A percentile compares a stretch with the other conserved stretches of the same genome.
These are phyloP conservation scores for Psittacara wagleri DNA, from an alignment of 2,113 vertebrate species.

Conservation along the genomic window DNA sequence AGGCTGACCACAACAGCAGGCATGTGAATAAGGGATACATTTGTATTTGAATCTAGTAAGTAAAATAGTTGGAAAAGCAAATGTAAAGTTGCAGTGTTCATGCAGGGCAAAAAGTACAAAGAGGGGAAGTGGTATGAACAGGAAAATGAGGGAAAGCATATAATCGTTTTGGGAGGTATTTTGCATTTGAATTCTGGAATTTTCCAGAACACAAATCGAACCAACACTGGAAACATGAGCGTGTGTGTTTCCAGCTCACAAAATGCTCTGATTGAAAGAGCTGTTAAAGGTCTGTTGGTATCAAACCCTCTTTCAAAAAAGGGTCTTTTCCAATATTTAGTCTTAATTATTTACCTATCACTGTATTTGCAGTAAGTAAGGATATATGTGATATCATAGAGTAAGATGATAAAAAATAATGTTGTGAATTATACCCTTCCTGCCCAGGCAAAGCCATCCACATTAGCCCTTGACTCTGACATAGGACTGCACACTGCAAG, in stretches of 20 bases:
- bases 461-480: background rate
- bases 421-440: background rate
- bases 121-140: background rate
- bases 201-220: background rate
- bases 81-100: background rate
- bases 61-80: background rate
- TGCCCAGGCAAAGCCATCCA: background rate
- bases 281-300: background rate
- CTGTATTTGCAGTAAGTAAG: background rate
- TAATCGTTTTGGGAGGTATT: background rate
- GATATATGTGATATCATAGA: background rate
- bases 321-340: background rate
- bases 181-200: constrained; percentile 10
- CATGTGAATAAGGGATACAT: background rate
- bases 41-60: background rate
- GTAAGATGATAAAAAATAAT: background rate
- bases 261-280: background rate
- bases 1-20: background rate
- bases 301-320: background rate
- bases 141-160: background rate
- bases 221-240: background rate
- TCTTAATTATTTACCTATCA: background rate
- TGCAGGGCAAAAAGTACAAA: background rate
- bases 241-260: background rate
- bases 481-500: background rate